A percentile compares a stretch with the other conserved stretches of the same genome.
These are phyloP conservation scores for Xenopus laevis DNA, from an alignment of 2,113 vertebrate genomes.

Conservation along the genomic window DNA sequence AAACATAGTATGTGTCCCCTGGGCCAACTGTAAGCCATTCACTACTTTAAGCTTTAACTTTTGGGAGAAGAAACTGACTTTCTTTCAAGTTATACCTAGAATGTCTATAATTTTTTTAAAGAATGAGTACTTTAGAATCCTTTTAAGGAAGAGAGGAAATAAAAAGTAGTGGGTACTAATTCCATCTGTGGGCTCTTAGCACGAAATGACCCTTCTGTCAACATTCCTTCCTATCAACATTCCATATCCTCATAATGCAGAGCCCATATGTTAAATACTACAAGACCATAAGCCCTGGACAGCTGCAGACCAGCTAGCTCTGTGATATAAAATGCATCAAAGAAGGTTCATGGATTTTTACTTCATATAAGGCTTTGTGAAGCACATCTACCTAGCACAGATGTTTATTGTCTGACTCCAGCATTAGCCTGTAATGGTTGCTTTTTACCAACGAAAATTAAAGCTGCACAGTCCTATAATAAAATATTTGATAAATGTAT, in stretches of 20 bases:
- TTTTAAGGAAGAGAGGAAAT: background rate
- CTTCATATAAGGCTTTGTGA: background rate
- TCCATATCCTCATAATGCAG: background rate
- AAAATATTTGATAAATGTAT: too few relatives aligned
- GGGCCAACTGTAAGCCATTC: too few relatives aligned
- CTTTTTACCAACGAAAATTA: too few relatives aligned
- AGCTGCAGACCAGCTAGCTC: background rate
- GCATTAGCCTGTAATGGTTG: too few relatives aligned
- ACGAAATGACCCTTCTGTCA: background rate
- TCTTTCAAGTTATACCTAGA: too few relatives aligned
- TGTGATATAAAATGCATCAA: background rate
- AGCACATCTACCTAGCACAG: slow-evolving; percentile 10
- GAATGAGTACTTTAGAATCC: background rate
- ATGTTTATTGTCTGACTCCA: background rate
- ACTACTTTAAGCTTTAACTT: too few relatives aligned
- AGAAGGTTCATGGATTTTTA: background rate
- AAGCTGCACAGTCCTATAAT: too few relatives aligned
- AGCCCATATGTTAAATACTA: background rate
- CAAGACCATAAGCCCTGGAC: background rate
- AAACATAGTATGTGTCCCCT: too few relatives aligned
- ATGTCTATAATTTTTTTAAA: too few relatives aligned
- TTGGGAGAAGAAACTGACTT: too few relatives aligned
- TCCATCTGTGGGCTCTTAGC: background rate
- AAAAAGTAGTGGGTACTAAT: background rate
- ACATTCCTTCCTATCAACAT: background rate